Conservation (phyloP, 1,140 invertebrate genomes). For the Pentalonia nigronervosa region DNA sequence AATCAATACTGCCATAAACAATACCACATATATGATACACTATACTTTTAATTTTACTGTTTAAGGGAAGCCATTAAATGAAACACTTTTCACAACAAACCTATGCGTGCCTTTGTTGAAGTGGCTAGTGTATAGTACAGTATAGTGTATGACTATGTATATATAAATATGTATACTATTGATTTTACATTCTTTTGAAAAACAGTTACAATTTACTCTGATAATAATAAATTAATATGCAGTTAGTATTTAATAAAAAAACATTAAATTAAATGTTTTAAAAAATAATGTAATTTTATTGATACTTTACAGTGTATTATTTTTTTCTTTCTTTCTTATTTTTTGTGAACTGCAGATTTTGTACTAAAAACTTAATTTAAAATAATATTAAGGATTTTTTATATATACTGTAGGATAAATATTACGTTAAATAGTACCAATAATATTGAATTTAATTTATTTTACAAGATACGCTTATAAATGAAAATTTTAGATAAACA, state of each 20-base stretch:
- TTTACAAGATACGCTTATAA: too few relatives aligned
- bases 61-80: conserved; percentile 6
- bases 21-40: neutral
- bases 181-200: neutral
- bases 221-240: neutral
- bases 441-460: too few relatives aligned
- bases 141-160: too few relatives aligned
- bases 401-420: neutral
- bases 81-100: conserved; percentile 6
- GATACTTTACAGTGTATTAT: neutral
- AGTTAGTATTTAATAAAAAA: neutral
- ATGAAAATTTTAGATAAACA: too few relatives aligned
- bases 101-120: neutral
- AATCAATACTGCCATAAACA: conserved; percentile 50
- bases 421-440: neutral
- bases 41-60: neutral
- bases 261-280: neutral
- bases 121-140: neutral
- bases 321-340: neutral
- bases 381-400: too few relatives aligned
- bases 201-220: neutral
- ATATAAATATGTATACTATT: neutral
- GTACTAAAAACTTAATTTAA: too few relatives aligned
- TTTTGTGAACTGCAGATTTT: too few relatives aligned
- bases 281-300: neutral